phyloP scores from a whole-genome alignment of 1,140 invertebrate genomes.

The Conopomorpha cramerella region DNA sequence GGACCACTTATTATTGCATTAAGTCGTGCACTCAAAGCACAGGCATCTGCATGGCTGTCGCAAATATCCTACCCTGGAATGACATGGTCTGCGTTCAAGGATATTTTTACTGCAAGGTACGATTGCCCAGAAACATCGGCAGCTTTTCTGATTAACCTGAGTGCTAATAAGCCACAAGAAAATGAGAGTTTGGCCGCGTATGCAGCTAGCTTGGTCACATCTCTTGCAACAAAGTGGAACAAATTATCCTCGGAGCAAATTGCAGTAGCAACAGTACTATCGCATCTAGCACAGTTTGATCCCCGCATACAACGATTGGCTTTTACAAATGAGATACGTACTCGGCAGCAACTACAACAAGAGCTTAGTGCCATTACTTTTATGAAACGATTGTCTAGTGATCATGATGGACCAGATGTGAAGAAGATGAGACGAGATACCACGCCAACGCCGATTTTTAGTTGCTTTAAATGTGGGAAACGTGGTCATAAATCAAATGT shows the following conservation, averaged over 20 bases:
- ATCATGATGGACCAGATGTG: neutral
- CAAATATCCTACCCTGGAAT: conserved; percentile 19
- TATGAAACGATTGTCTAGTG: conserved; percentile 2
- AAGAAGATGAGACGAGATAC: conserved; percentile 2
- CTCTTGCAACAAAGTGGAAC: conserved; percentile 6
- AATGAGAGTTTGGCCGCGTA: conserved; percentile 8
- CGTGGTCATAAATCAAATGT: conserved; percentile 7
- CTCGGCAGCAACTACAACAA: conserved; percentile 9
- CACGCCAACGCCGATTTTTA: neutral
- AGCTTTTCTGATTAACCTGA: conserved; percentile 7
- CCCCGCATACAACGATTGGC: conserved; percentile 9
- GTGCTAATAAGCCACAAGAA: conserved; percentile 6
- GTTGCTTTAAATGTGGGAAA: conserved; percentile 11
- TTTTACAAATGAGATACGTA: conserved; percentile 10
- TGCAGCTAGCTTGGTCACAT: conserved; percentile 3
- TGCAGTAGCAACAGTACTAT: conserved; percentile 5
- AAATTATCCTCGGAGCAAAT: conserved; percentile 7
- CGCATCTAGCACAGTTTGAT: conserved; percentile 10
- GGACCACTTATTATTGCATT: conserved; percentile 7
- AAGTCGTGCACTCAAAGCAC: conserved; percentile 13
- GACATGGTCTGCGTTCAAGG: conserved; percentile 18
- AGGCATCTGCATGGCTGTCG: conserved; percentile 17
- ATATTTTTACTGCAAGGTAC: conserved; percentile 7
- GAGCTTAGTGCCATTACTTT: conserved; percentile 11
- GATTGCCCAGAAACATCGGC: conserved; percentile 3